Percentiles rank a stretch among this genome's conserved stretches.
Conservation (phyloP, 2,113 vertebrate genomes). For the Stomatorhinus ivindoensis region DNA sequence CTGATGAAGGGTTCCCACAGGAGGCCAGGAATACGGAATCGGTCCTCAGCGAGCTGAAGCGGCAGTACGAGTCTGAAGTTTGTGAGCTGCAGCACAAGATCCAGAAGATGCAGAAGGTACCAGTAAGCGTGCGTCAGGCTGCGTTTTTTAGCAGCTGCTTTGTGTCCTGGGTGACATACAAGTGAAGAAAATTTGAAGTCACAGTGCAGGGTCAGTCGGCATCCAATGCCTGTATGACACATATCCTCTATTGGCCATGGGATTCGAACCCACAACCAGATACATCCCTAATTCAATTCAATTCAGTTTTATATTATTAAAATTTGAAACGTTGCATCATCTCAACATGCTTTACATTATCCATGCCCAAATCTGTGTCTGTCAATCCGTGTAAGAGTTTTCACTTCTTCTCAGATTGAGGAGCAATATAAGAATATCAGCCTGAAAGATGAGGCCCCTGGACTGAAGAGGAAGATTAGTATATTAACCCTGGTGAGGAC, state of each 20-base stretch:
- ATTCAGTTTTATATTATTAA: background rate
- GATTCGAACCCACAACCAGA: background rate
- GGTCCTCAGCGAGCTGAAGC: slow-evolving; percentile 67
- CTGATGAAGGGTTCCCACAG: slow-evolving; percentile 44
- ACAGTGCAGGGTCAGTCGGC: background rate
- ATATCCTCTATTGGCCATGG: background rate
- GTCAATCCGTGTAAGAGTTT: background rate
- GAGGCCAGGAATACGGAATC: slow-evolving; percentile 74
- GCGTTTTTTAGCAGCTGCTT: background rate
- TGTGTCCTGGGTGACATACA: background rate
- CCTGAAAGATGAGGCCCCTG: slow-evolving; percentile 74
- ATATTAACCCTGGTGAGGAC: slow-evolving; percentile 75
- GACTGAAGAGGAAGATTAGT: slow-evolving; percentile 76
- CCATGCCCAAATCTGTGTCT: background rate
- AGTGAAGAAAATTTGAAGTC: background rate
- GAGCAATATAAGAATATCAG: slow-evolving; percentile 76
- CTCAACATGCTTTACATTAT: background rate
- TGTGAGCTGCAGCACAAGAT: slow-evolving; percentile 86
- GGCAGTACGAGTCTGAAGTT: slow-evolving; percentile 77
- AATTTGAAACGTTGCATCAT: background rate
- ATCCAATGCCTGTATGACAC: background rate
- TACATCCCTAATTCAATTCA: background rate
- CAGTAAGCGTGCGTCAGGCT: background rate
- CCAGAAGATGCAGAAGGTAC: slow-evolving; percentile 81
- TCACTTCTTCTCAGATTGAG: slow-evolving; percentile 69